These are phyloP conservation scores for Thumatha senex DNA, from an alignment of 2,888 invertebrate genomes.

Conservation along the genomic window DNA sequence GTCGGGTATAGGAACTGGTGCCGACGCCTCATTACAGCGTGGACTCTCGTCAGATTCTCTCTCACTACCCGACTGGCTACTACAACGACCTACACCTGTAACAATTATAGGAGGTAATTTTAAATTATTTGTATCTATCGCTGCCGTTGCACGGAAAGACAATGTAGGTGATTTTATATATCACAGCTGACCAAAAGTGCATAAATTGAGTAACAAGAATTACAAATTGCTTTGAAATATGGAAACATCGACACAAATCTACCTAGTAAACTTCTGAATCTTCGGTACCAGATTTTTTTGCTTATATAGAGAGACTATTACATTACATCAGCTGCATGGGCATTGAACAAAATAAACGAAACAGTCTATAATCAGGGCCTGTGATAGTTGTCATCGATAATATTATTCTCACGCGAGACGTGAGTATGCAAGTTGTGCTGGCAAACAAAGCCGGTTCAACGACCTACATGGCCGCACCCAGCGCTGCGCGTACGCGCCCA, in stretches of 20 bases:
- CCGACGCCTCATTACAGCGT: constrained; percentile 75
- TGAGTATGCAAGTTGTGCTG: constrained; percentile 76
- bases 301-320: constrained; percentile 1
- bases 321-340: constrained; percentile 9
- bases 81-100: constrained; percentile 78
- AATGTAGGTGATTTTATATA: background rate
- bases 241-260: constrained; percentile 30
- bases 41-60: constrained; percentile 73
- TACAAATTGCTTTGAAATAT: constrained; percentile 17
- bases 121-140: background rate
- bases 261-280: no score
- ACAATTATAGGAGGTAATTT: constrained; percentile 34
- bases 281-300: background rate
- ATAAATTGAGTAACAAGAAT: background rate
- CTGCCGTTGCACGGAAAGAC: background rate
- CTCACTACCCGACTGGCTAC: constrained; percentile 83
- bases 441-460: constrained; percentile 82
- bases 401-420: constrained; percentile 63
- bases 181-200: background rate
- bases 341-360: constrained; percentile 30
- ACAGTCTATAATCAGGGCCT: constrained; percentile 33
- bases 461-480: constrained; percentile 76
- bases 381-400: constrained; percentile 61
- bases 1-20: constrained; percentile 84
- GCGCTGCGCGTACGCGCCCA: constrained; percentile 65